Evolutionary conservation across 2,797 vertebrate genomes (phyloP).

Genomic region (Sebastes nivosus): DNA sequence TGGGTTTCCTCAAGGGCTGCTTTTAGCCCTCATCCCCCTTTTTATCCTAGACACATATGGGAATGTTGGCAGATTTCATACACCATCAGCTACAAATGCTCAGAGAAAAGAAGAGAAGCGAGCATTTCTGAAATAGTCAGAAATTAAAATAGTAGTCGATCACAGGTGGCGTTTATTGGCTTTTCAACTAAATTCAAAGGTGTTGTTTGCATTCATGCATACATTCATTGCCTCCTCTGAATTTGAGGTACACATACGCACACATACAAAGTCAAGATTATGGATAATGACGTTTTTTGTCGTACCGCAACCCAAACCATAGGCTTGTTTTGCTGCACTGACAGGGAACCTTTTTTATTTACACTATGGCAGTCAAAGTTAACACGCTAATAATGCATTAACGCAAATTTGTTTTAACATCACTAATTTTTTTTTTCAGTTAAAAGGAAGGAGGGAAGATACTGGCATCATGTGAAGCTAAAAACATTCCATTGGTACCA

Average conservation of each 20-base stretch:
- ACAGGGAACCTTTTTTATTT: neutral
- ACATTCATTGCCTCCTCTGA: neutral
- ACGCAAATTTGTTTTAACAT: no score
- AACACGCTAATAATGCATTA: no score
- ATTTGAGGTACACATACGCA: neutral
- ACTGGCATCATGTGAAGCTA: no score
- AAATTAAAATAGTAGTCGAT: conserved; percentile 8
- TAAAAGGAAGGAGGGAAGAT: accelerated
- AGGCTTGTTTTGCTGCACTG: neutral
- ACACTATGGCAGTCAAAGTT: no score
- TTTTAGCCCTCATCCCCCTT: neutral
- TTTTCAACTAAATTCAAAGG: neutral
- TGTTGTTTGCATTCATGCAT: neutral
- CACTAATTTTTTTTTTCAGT: no score
- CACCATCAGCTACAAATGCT: neutral
- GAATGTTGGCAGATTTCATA: conserved; percentile 31
- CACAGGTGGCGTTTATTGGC: neutral
- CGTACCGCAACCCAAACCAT: neutral
- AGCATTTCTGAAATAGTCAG: neutral
- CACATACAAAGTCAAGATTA: neutral
- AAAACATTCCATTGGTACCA: no score
- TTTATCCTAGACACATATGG: conserved; percentile 36
- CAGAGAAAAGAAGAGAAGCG: neutral
- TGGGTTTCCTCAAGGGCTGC: conserved; percentile 22
- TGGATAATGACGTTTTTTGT: neutral